These are phyloP conservation scores for Dendroctonus ponderosae DNA, from an alignment of 1,140 invertebrate genomes.

Conservation along the genomic window DNA sequence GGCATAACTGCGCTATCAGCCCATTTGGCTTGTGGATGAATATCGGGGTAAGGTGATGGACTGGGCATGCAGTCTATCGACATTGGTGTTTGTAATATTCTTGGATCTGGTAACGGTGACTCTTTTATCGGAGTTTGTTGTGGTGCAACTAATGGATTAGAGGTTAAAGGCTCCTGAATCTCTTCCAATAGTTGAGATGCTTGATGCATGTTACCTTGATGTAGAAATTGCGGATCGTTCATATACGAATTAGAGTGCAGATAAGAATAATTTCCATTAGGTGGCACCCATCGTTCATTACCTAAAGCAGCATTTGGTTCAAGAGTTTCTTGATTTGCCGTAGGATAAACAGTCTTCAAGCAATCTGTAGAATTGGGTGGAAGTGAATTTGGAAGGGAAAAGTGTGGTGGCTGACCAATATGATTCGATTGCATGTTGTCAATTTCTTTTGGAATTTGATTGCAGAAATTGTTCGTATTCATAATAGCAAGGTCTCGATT, in stretches of 20 bases:
- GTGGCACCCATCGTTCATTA: slow-evolving; percentile 66
- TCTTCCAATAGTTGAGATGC: background rate
- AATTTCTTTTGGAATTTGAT: too few relatives aligned
- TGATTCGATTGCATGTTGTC: too few relatives aligned
- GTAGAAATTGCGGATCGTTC: slow-evolving; percentile 30
- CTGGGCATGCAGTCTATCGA: slow-evolving; percentile 59
- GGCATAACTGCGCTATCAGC: slow-evolving; percentile 70
- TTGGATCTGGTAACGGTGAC: slow-evolving; percentile 36
- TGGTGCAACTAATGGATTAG: slow-evolving; percentile 33
- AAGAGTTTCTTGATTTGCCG: too few relatives aligned
- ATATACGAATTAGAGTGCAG: slow-evolving; percentile 31
- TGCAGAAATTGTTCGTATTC: too few relatives aligned
- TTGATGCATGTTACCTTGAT: slow-evolving; percentile 25
- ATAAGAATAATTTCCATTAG: slow-evolving; percentile 54
- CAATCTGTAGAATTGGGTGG: too few relatives aligned
- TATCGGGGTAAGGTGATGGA: slow-evolving; percentile 65
- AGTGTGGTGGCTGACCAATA: too few relatives aligned
- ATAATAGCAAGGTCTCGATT: too few relatives aligned
- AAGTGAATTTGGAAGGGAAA: too few relatives aligned
- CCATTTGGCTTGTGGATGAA: slow-evolving; percentile 66
- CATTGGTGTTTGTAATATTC: slow-evolving; percentile 46
- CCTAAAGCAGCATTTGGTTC: slow-evolving; percentile 37
- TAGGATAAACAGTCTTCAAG: too few relatives aligned
- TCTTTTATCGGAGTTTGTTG: slow-evolving; percentile 38
- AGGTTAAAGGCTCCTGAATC: background rate